Percentiles rank a stretch among this genome's conserved stretches.
Evolutionary conservation across 2,113 vertebrate species (phyloP).

Genomic region (Notiomystis cincta): DNA sequence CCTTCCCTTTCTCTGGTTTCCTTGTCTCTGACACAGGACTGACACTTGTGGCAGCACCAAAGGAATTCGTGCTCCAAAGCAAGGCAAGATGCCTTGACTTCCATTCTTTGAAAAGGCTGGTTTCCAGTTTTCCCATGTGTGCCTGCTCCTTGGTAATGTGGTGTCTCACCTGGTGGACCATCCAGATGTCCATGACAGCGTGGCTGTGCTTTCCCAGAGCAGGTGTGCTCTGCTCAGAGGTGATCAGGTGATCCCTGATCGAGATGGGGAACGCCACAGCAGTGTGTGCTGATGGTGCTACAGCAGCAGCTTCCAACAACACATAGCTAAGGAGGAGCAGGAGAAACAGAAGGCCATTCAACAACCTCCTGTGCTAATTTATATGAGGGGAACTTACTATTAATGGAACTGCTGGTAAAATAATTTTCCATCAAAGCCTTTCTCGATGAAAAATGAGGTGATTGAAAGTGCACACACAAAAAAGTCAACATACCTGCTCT

Average conservation of each 20-base stretch:
- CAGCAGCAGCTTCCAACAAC: background rate
- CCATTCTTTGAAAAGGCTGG: fast-evolving
- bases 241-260: too few relatives aligned
- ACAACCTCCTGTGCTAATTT: background rate
- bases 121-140: background rate
- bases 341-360: background rate
- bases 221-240: background rate
- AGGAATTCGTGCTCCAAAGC: background rate
- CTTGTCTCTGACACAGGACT: background rate
- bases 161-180: background rate
- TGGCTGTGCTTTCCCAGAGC: background rate
- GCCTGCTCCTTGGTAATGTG: fast-evolving
- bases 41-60: background rate
- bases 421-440: background rate
- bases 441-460: background rate
- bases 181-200: too few relatives aligned
- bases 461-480: background rate
- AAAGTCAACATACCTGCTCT: fast-evolving
- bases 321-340: fast-evolving
- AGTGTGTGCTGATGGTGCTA: background rate
- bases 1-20: background rate
- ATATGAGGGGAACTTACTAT: background rate
- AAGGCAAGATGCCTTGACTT: background rate
- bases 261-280: fast-evolving
- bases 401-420: background rate